Conservation (phyloP, 2,113 vertebrate species). For the Collichthys lucidus region DNA sequence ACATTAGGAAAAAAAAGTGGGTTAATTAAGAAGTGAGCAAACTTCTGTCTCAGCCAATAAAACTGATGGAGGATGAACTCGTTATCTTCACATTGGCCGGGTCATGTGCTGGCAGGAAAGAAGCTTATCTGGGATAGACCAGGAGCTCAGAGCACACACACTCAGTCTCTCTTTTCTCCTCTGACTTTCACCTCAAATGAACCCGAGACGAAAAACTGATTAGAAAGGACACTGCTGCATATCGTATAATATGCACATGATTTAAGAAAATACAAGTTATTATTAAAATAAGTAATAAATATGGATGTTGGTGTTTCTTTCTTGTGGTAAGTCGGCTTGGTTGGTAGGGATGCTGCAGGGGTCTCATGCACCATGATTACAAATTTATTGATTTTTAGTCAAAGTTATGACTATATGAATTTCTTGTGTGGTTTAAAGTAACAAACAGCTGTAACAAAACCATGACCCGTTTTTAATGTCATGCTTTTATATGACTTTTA, state of each 20-base stretch:
- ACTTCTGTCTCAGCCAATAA: conserved; percentile 35
- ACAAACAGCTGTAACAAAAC: conserved; percentile 2
- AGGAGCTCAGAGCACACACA: not conserved
- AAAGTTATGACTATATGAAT: not conserved
- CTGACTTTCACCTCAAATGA: not conserved
- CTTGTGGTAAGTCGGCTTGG: too few relatives aligned
- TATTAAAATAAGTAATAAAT: not conserved
- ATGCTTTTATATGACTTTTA: not conserved
- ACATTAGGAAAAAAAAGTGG: not conserved
- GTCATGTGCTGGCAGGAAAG: conserved; percentile 39
- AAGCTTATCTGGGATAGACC: conserved; percentile 52
- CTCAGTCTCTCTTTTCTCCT: not conserved
- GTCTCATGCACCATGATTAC: not conserved
- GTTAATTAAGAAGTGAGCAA: conserved; percentile 25
- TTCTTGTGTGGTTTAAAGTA: not conserved
- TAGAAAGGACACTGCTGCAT: not conserved
- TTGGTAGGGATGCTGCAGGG: too few relatives aligned
- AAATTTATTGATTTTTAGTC: not conserved
- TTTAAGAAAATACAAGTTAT: not conserved
- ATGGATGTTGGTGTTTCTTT: not conserved
- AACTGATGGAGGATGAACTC: conserved; percentile 36
- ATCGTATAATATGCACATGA: not conserved
- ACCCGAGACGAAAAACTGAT: not conserved
- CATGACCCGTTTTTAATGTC: not conserved
- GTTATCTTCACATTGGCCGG: conserved; percentile 54